These are phyloP conservation scores for Tapirus indicus DNA, from an alignment of 2,797 vertebrate genomes.

Conservation along the genomic window DNA sequence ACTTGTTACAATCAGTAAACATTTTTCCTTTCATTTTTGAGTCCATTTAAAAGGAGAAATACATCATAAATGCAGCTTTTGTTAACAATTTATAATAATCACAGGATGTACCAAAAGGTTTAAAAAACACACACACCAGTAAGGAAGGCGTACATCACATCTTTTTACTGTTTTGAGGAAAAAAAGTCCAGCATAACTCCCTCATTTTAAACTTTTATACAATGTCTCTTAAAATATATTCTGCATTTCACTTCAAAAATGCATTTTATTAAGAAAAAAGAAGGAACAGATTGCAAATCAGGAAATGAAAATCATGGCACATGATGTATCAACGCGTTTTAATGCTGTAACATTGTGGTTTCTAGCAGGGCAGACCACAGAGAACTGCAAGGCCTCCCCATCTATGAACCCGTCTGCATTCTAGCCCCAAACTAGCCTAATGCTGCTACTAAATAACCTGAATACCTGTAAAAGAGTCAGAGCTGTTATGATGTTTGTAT, in stretches of 20 bases:
- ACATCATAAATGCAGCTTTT: background rate
- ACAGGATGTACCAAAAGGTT: background rate
- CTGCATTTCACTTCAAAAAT: slow-evolving; percentile 87
- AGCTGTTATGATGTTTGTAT: slow-evolving; percentile 51
- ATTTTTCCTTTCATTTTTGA: background rate
- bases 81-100: slow-evolving; percentile 10
- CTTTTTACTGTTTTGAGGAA: slow-evolving; percentile 78
- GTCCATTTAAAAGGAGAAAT: background rate
- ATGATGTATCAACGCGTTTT: slow-evolving; percentile 24
- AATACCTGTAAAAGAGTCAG: slow-evolving; percentile 25
- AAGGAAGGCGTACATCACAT: slow-evolving; percentile 68
- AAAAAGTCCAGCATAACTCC: slow-evolving; percentile 75
- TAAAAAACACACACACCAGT: slow-evolving; percentile 80
- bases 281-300: slow-evolving; percentile 80
- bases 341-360: slow-evolving; percentile 28
- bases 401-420: slow-evolving; percentile 32
- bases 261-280: slow-evolving; percentile 83
- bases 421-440: slow-evolving; percentile 17
- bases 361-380: slow-evolving; percentile 35
- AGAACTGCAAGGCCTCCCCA: slow-evolving; percentile 40
- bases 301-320: slow-evolving; percentile 59
- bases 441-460: slow-evolving; percentile 51
- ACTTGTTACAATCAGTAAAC: background rate
- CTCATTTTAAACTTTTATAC: slow-evolving; percentile 80
- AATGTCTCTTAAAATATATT: slow-evolving; percentile 85